A percentile compares a stretch with the other conserved stretches of the same genome.
These are phyloP conservation scores for Tolmerus cingulatus DNA, from an alignment of 2,888 invertebrate genomes.

Conservation along the genomic window DNA sequence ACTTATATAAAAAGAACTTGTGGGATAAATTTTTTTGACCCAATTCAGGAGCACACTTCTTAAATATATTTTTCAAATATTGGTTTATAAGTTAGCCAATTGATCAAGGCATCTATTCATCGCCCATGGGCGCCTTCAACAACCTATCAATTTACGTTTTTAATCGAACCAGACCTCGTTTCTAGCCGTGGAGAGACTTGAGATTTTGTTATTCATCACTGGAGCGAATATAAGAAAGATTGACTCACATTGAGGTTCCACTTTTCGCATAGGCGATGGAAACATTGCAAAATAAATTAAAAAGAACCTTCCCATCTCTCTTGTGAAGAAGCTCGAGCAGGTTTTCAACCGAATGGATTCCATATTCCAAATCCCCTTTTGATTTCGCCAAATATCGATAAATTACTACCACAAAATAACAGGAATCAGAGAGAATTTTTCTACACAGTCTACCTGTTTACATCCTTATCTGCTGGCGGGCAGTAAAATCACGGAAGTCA, in stretches of 20 bases:
- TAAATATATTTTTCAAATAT: neutral
- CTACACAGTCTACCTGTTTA: neutral
- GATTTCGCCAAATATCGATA: neutral
- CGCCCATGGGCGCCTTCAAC: neutral
- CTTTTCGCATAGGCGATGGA: neutral
- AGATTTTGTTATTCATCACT: neutral
- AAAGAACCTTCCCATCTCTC: neutral
- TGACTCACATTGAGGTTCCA: neutral
- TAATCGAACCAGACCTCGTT: neutral
- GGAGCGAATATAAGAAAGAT: neutral
- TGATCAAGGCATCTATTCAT: neutral
- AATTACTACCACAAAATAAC: neutral
- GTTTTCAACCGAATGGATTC: neutral
- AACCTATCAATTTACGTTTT: neutral
- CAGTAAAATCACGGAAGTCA: neutral
- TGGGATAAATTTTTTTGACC: too few relatives aligned
- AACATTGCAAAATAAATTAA: neutral
- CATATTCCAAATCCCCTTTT: neutral
- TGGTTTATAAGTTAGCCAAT: neutral
- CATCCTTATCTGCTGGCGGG: neutral
- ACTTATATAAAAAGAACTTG: too few relatives aligned
- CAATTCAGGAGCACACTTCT: neutral
- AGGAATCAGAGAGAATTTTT: neutral
- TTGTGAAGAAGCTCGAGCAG: neutral
- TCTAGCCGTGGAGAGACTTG: neutral